These are phyloP conservation scores for Dipodomys merriami DNA, from an alignment of 2,113 vertebrate genomes.

Conservation along the genomic window DNA sequence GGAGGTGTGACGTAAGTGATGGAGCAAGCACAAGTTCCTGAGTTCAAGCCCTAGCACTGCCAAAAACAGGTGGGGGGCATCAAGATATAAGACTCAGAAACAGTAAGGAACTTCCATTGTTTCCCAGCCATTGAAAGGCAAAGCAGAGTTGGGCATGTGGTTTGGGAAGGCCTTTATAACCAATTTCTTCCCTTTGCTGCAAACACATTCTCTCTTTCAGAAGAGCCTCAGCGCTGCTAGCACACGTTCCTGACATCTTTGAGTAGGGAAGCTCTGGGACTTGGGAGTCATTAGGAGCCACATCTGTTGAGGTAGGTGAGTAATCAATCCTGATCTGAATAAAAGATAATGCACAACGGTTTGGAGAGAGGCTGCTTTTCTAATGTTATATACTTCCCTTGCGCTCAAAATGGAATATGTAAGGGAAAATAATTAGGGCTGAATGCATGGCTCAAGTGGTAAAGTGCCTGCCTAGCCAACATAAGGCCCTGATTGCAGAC, in stretches of 20 bases:
- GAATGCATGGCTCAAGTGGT: too few species aligned
- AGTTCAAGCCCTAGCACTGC: too few species aligned
- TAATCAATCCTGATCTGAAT: not conserved
- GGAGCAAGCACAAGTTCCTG: too few species aligned
- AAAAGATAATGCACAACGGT: not conserved
- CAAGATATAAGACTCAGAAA: not conserved
- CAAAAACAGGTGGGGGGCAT: too few species aligned
- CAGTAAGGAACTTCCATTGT: not conserved
- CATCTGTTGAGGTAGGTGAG: not conserved
- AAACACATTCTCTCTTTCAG: not conserved
- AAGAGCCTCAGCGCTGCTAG: not conserved
- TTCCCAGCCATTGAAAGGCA: not conserved
- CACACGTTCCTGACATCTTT: not conserved
- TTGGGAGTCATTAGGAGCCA: not conserved
- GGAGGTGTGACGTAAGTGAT: too few species aligned
- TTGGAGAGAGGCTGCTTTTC: not conserved
- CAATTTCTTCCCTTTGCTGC: not conserved
- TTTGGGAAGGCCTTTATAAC: not conserved
- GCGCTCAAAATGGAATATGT: not conserved
- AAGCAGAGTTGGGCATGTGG: not conserved
- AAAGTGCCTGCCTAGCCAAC: not conserved
- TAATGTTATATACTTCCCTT: not conserved
- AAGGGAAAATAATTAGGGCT: not conserved
- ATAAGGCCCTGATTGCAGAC: not conserved
- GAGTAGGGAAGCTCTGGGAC: not conserved